Percentiles rank a stretch among this genome's conserved stretches.
Evolutionary conservation across 2,888 invertebrate species (phyloP).

Genomic region (Dasypogon diadema): DNA sequence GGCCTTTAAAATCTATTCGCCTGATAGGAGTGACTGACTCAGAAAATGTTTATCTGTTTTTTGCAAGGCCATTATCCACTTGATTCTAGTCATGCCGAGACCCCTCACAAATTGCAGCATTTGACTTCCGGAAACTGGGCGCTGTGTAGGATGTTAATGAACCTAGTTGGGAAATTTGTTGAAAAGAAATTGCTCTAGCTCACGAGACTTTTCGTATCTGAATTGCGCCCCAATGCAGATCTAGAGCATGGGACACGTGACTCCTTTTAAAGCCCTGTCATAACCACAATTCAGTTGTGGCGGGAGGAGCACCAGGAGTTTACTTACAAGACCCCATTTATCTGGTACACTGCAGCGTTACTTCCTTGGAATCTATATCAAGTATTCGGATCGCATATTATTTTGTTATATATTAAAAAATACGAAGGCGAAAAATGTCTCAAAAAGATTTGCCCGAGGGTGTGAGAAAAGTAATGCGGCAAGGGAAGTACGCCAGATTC

Average conservation of each 20-base stretch:
- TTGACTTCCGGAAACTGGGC: constrained; percentile 26
- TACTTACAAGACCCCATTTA: not conserved
- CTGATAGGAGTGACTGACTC: constrained; percentile 12
- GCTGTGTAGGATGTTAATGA: constrained; percentile 29
- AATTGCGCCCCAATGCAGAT: constrained; percentile 43
- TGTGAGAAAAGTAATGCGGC: not conserved
- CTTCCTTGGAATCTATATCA: constrained; percentile 51
- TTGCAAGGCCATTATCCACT: not conserved
- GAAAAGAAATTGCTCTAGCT: constrained; percentile 11
- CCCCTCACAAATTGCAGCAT: constrained; percentile 19
- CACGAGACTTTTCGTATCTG: constrained; percentile 5
- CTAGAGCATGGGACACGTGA: constrained; percentile 54
- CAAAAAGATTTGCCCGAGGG: constrained; percentile 2
- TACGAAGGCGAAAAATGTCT: not conserved
- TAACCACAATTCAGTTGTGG: constrained; percentile 41
- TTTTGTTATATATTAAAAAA: constrained; percentile 49
- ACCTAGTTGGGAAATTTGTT: constrained; percentile 40
- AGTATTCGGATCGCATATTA: constrained; percentile 55
- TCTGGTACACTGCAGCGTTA: constrained; percentile 32
- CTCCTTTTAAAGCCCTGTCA: constrained; percentile 53
- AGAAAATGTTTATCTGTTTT: not conserved
- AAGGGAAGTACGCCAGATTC: constrained; percentile 34
- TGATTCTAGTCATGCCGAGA: not conserved
- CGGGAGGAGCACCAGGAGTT: not conserved
- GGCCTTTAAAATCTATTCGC: not conserved